Evolutionary conservation across 2,888 invertebrate species (phyloP), one percentile per base, ranked within the genome.

Genomic region (Cataglyphis cursor): DNA sequence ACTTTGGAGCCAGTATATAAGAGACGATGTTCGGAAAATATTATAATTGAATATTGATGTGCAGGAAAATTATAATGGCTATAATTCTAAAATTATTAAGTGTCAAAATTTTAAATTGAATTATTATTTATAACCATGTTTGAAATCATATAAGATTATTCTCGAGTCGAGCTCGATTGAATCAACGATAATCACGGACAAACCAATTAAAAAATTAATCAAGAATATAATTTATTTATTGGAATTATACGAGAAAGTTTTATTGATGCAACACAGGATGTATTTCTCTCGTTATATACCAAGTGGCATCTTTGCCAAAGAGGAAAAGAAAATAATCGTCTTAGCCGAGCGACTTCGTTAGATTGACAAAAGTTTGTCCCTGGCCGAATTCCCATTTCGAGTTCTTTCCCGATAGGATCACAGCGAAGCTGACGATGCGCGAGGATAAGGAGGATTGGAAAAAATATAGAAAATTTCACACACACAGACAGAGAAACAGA

Each of bases 351-450:
- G 85, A 85, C 74, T 90, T 88, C 83, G 89, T 90, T 90, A 87
- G 87, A 89, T 87, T 72, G 89, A 84, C 90, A 86, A 87, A 90
- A 89, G 89, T 90, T 85, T 84, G 66, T 82, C 75, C 75, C 84
- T 51, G 70, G 86, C 70, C 84, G 74, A 76, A 64, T 82, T 84
- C 62, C 51, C 64, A 76, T 85, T 75, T 54, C 72, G 81, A 80
- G 59, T 86, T 89, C 84, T 84, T 76, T 83, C 64, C 31, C 61
- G 59, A 61, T 66, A 62, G 72, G 62, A 72, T 68, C 65, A 48
- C 64, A 35, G 61, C 59, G 57, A 66, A 74, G 70, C 76, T 66
- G 86, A 74, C 82, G 85, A 85, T 85, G 75, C 81, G 75, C 75
- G 72, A 72, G 83, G 85, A 87, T 85, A 83, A 87, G 66, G 51